Percentiles rank a stretch among this genome's conserved stretches.
These are phyloP conservation scores for Anthrax anthrax DNA, from an alignment of 2,888 invertebrate genomes.

Conservation along the genomic window DNA sequence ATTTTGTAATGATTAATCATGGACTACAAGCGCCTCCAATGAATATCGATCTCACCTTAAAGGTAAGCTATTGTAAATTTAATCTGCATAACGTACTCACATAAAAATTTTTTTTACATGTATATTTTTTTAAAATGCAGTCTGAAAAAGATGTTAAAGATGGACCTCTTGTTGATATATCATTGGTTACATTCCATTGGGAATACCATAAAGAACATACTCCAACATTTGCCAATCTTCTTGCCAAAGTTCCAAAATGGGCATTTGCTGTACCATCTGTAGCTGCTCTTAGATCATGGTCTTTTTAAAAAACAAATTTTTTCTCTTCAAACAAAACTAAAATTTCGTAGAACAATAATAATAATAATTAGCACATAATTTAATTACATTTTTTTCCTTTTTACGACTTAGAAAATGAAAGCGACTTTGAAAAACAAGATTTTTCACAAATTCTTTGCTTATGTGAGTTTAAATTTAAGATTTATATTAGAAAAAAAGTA, in stretches of 20 bases:
- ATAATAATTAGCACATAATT: too few relatives aligned
- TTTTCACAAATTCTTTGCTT: not conserved
- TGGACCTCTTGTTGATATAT: conserved; percentile 21
- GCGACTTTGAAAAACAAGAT: too few relatives aligned
- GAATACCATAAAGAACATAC: conserved; percentile 24
- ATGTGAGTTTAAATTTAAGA: not conserved
- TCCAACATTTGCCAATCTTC: conserved; percentile 20
- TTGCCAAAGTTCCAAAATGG: conserved; percentile 22
- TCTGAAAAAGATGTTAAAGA: conserved; percentile 14
- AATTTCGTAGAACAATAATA: too few relatives aligned
- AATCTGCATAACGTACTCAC: not conserved
- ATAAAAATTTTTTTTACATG: not conserved
- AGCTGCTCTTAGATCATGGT: conserved; percentile 20
- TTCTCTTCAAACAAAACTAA: not conserved
- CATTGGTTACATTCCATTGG: conserved; percentile 21
- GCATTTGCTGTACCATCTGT: conserved; percentile 22
- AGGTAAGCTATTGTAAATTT: conserved; percentile 12
- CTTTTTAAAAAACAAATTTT: conserved; percentile 19
- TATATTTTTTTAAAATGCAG: conserved; percentile 9
- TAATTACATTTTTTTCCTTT: too few relatives aligned
- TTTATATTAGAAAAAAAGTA: not conserved
- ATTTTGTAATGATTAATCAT: conserved; percentile 22
- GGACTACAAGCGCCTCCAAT: conserved; percentile 20
- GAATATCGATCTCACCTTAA: conserved; percentile 20
- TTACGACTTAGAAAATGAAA: too few relatives aligned